A percentile compares a stretch with the other conserved stretches of the same genome.
phyloP scores from a whole-genome alignment of 64 coral and sea anemone species.

The Exaiptasia diaphana region DNA sequence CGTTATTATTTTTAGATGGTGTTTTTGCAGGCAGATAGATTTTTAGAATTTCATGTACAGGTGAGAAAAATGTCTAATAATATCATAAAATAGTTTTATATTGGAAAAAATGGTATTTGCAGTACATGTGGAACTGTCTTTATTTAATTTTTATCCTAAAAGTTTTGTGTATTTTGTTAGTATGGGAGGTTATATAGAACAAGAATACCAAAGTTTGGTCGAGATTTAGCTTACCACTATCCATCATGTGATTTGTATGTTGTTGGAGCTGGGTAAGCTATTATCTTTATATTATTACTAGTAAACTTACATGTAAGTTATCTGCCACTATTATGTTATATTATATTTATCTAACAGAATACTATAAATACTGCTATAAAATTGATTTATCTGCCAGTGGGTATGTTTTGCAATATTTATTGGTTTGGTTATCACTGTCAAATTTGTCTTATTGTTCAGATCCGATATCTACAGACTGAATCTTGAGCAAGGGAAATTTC shows the following conservation, averaged over 20 bases:
- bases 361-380: not conserved
- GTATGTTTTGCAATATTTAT: no score
- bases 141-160: no score
- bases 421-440: not conserved
- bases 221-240: constrained; percentile 90
- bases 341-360: not conserved
- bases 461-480: constrained; percentile 91
- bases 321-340: not conserved
- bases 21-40: constrained; percentile 88
- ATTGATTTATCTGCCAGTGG: no score
- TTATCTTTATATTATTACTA: no score
- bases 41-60: constrained; percentile 98
- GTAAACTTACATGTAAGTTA: not conserved
- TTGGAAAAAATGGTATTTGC: no score
- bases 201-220: constrained; percentile 97
- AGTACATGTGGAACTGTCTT: no score
- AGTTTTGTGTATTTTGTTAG: no score
- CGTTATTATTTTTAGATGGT: constrained; percentile 83
- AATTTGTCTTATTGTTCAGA: constrained; percentile 16
- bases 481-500: constrained; percentile 92
- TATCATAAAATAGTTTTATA: no score
- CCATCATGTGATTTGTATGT: constrained; percentile 93
- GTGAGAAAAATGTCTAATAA: constrained; percentile 14
- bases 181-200: constrained; percentile 94
- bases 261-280: constrained; percentile 76